Base-by-base conservation (phyloP, 2,113 vertebrate genomes). In the Cephalopholis sonnerati region DNA sequence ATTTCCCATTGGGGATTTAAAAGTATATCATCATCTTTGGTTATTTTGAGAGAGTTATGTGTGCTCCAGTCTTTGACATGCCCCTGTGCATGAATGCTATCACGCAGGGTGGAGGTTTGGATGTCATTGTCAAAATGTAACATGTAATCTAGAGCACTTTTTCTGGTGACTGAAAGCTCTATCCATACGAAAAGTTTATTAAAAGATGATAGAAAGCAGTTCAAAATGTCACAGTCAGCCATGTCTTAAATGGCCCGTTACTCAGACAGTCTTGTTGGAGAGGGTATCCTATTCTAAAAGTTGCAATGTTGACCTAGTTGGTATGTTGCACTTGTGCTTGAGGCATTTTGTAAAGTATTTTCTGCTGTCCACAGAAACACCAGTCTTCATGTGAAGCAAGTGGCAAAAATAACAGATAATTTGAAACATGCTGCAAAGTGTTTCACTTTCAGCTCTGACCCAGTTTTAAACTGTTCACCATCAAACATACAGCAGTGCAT, bases 111-210 rank as follows among this genome's bases (percentile, higher is more conserved):
- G n/a, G n/a, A 36, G 10, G 17, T 29, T 73, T 59, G 2, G 22
- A 51, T 69, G n/a, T 5, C 24, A 24, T n/a, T 24, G 24, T 20
- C 9, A 69, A 53, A 7, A 48, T 66, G 41, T 25, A 67, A 53
- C n/a, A 71, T 70, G 10, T 46, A 73, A 61, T 74, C 18, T n/a
- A 51, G 9, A 36, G 7, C 20, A 36, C 44, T 62, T 50, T 62
- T 25, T 59, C 17, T 20, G 2, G 3, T 32, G 25, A 61, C 36
- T 59, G 39, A 58, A 36, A 24, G 51, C 27, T n/a, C 13, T n/a
- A 24, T 69, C 48, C 2, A 27, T 3, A 27, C 24, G 24, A 54
- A 24, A 70, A n/a, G 29, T 36, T 70, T 0, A 55, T 24, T 6
- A 41, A 22, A 53, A 53, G 12, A 41, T 55, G 32, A 70, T 7